phyloP scores from a whole-genome alignment of 1,140 invertebrate genomes.

The Aphelenchoides besseyi region DNA sequence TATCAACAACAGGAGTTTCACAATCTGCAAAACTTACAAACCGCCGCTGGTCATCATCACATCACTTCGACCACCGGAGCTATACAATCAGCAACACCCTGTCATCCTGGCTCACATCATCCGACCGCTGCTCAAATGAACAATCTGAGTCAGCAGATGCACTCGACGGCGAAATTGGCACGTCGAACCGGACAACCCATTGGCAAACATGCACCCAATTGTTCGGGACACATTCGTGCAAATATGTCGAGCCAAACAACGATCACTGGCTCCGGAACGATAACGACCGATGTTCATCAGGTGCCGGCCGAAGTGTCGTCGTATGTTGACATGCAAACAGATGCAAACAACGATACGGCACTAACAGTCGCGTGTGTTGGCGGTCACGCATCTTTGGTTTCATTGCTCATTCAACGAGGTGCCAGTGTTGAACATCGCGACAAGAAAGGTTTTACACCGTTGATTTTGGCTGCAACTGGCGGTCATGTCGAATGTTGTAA shows the following conservation, averaged over 20 bases:
- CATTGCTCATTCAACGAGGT: constrained; percentile 73
- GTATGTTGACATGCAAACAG: constrained; percentile 83
- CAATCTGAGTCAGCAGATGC: neutral
- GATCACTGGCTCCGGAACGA: neutral
- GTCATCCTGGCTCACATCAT: neutral
- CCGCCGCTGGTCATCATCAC: constrained; percentile 18
- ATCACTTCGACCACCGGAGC: neutral
- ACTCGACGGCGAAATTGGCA: neutral
- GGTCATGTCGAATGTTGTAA: constrained; percentile 92
- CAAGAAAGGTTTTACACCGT: constrained; percentile 96
- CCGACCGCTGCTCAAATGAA: neutral
- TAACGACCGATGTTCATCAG: neutral
- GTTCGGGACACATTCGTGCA: neutral
- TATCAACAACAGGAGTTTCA: constrained; percentile 10
- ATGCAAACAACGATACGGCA: constrained; percentile 96
- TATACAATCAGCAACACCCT: neutral
- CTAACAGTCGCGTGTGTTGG: constrained; percentile 93
- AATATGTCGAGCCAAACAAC: neutral
- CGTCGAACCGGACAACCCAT: neutral
- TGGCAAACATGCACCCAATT: neutral
- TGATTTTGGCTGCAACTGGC: constrained; percentile 92
- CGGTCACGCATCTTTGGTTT: constrained; percentile 81
- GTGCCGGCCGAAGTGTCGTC: constrained; percentile 24
- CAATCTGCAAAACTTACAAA: constrained; percentile 28
- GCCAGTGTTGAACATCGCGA: constrained; percentile 95